Conservation (phyloP, 2,797 vertebrate species). For the Sebastes itinus region DNA sequence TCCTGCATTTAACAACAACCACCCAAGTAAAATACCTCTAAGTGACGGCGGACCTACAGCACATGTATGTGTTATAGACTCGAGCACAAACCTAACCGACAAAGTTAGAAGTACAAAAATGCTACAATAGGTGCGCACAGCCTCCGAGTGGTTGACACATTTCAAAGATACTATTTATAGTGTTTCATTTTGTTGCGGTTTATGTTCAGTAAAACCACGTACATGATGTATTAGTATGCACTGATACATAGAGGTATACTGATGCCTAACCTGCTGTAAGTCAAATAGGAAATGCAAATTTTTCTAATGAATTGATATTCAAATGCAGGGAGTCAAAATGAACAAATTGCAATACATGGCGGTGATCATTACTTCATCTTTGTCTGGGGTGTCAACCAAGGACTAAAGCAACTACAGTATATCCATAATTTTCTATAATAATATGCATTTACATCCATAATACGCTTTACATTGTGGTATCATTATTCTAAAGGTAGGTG, state of each 20-base stretch:
- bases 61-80: slow-evolving; percentile 36
- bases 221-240: slow-evolving; percentile 59
- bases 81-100: slow-evolving; percentile 48
- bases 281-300: slow-evolving; percentile 56
- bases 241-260: slow-evolving; percentile 68
- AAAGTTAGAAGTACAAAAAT: slow-evolving; percentile 71
- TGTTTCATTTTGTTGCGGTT: slow-evolving; percentile 46
- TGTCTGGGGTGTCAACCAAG: background rate
- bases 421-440: background rate
- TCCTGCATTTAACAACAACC: slow-evolving; percentile 14
- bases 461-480: background rate
- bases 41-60: slow-evolving; percentile 20
- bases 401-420: background rate
- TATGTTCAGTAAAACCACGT: slow-evolving; percentile 56
- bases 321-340: background rate
- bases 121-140: slow-evolving; percentile 73
- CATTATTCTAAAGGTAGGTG: background rate
- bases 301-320: background rate
- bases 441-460: too few species aligned
- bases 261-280: slow-evolving; percentile 45
- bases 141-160: slow-evolving; percentile 60
- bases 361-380: background rate
- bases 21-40: slow-evolving; percentile 14
- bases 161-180: slow-evolving; percentile 56
- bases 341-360: background rate